Percentiles rank a stretch among this genome's conserved stretches.
These are phyloP conservation scores for Bhutanitis thaidina DNA, from an alignment of 2,888 invertebrate genomes.

Conservation along the genomic window DNA sequence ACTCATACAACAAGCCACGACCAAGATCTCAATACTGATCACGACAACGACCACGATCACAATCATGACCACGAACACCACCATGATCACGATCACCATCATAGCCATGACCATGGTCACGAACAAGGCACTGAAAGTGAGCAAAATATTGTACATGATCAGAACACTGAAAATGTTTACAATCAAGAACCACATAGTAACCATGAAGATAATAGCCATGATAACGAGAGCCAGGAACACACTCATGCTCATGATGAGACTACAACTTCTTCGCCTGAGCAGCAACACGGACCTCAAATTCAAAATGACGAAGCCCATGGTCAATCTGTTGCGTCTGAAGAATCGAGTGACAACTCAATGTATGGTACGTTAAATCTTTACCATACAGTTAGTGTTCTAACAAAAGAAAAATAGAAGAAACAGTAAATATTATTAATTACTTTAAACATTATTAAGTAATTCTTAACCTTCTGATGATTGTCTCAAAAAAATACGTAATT, in stretches of 20 bases:
- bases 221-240: constrained; percentile 20
- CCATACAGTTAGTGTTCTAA: too few relatives aligned
- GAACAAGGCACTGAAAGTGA: constrained; percentile 25
- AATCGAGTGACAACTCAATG: constrained; percentile 70
- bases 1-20: constrained; percentile 34
- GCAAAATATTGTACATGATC: constrained; percentile 15
- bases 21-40: constrained; percentile 31
- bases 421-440: too few relatives aligned
- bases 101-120: constrained; percentile 22
- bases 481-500: too few relatives aligned
- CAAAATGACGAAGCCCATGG: constrained; percentile 44
- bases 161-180: constrained; percentile 10
- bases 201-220: constrained; percentile 12
- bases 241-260: constrained; percentile 1
- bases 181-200: constrained; percentile 14
- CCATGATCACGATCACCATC: constrained; percentile 31
- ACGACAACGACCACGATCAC: constrained; percentile 22
- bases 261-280: not conserved
- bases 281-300: constrained; percentile 37
- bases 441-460: too few relatives aligned
- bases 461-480: too few relatives aligned
- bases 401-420: too few relatives aligned
- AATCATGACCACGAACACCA: constrained; percentile 25
- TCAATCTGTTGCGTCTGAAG: constrained; percentile 45
- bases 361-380: constrained; percentile 61